phyloP scores from a whole-genome alignment of 2,113 vertebrate genomes.

The Ceyx melanurus region DNA sequence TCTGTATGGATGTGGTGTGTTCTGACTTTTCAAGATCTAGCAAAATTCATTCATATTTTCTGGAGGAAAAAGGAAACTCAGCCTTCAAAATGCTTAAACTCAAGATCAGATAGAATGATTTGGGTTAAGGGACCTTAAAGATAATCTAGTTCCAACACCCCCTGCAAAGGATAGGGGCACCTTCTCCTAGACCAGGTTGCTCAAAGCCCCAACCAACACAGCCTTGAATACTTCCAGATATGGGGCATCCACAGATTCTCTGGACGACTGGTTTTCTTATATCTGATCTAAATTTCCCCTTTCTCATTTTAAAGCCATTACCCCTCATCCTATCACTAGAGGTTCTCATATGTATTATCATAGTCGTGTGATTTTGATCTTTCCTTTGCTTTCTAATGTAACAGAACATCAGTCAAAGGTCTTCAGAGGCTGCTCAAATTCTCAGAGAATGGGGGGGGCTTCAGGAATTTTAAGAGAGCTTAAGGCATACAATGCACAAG shows the following conservation, averaged over 20 bases:
- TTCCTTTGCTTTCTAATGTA: not conserved
- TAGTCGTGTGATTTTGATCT: not conserved
- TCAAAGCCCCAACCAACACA: not conserved
- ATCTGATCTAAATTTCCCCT: not conserved
- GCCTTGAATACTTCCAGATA: not conserved
- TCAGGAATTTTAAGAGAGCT: not conserved
- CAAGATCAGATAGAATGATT: not conserved
- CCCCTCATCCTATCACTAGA: not conserved
- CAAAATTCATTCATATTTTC: not conserved
- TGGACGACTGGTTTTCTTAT: not conserved
- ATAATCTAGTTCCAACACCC: not conserved
- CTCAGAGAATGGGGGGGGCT: not conserved
- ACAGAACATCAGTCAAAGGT: not conserved
- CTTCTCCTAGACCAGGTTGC: not conserved
- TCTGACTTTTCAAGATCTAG: not conserved
- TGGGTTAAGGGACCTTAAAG: not conserved
- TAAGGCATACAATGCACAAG: not conserved
- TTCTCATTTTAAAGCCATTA: not conserved
- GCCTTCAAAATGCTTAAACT: not conserved
- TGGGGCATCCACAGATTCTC: not conserved
- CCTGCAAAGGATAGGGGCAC: not conserved
- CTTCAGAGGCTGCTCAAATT: not conserved
- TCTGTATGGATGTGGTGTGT: not conserved
- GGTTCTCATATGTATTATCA: not conserved
- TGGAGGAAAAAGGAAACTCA: not conserved